Evolutionary conservation across 2,113 vertebrate species (phyloP), one percentile per base, ranked within the genome.

Genomic region (Chaenocephalus aceratus): DNA sequence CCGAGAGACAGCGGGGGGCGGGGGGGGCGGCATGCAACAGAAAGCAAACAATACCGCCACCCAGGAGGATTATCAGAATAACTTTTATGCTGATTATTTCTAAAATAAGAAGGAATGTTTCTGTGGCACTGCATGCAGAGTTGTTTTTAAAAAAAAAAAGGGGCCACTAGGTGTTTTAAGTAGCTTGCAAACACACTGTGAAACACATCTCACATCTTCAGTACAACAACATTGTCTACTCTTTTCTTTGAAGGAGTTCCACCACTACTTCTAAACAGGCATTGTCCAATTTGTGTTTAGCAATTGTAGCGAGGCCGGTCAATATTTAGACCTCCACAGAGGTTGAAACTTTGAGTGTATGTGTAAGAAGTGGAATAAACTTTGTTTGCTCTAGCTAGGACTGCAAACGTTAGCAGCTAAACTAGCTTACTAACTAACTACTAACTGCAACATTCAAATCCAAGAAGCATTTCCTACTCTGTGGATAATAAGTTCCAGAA

Each of bases 41-140:
- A 30, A 44, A 64, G 69, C 34, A 78, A 83, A 88, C 66, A 86
- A 75, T 56, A 60, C 76, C 60, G 66, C 57, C 9, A 7, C 79
- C 64, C 77, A 11, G 56, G 82, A 80, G 84, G 36, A 48, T 72
- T 51, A 74, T 82, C 51, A 64, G 46, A 68, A 77, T 69, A 79
- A 77, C 52, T 79, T 85, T 74, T 68, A 87, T 86, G 72, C 81
- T 81, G 74, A 87, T 86, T 58, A 71, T 59, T 23, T 53, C 54
- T n/a, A 74, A 71, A 86, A 64, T 21, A 74, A 54, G 58, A 56
- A 69, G 18, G 51, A 59, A 69, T 70, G 69, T 75, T 84, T 79
- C 65, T 54, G 48, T 15, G 10, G 49, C 16, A 2, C 23, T 1
- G 57, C 45, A 6, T 41, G 5, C 5, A 0, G 36, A 41, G 36